Evolutionary conservation across 2,888 invertebrate species (phyloP).

Genomic region (Hyppa rectilinea): DNA sequence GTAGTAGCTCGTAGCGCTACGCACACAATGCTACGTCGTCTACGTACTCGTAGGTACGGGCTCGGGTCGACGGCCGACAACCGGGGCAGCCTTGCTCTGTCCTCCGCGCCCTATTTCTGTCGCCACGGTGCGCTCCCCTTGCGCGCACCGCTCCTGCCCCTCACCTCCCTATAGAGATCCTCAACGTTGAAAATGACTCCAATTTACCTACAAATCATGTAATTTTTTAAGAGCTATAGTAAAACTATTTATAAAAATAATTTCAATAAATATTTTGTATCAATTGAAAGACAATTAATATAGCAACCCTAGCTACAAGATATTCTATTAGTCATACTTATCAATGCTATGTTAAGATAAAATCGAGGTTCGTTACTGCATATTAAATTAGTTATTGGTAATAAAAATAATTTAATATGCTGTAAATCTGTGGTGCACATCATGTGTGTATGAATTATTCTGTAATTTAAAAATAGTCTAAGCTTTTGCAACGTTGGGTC

Average conservation of each 20-base stretch:
- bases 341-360: background rate
- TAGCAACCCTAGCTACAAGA: background rate
- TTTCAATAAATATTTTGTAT: slow-evolving; percentile 2
- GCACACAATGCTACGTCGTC: slow-evolving; percentile 74
- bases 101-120: slow-evolving; percentile 91
- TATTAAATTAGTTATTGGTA: background rate
- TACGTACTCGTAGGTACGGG: slow-evolving; percentile 76
- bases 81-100: slow-evolving; percentile 90
- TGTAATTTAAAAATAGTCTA: background rate
- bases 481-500: background rate
- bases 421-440: background rate
- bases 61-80: slow-evolving; percentile 88
- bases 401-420: background rate
- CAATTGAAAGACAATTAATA: background rate
- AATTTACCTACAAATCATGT: slow-evolving; percentile 70
- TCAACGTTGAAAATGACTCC: slow-evolving; percentile 80
- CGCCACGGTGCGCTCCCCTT: slow-evolving; percentile 80
- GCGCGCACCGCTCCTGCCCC: slow-evolving; percentile 61
- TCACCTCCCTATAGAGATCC: slow-evolving; percentile 75
- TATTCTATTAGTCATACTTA: slow-evolving; percentile 15
- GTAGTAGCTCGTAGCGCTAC: slow-evolving; percentile 76
- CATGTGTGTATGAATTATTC: background rate
- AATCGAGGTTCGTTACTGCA: background rate
- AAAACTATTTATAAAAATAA: background rate
- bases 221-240: slow-evolving; percentile 42